phyloP scores from a whole-genome alignment of 2,888 invertebrate genomes.

The Eutolmus rufibarbis region DNA sequence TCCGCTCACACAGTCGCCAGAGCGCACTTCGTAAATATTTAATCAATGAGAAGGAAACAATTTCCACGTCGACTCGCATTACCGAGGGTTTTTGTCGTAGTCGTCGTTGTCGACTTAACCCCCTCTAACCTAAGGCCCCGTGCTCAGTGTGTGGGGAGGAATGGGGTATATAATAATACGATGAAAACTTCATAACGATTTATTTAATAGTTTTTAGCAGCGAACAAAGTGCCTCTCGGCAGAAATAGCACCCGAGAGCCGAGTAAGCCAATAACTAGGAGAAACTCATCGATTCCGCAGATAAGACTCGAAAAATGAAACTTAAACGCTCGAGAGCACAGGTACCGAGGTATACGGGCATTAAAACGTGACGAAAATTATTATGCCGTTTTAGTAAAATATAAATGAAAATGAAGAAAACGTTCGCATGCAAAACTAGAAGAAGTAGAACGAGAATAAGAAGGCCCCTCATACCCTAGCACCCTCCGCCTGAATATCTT shows the following conservation, averaged over 20 bases:
- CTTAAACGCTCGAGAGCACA: background rate
- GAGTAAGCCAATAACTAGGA: background rate
- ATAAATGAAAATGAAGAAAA: slow-evolving; percentile 30
- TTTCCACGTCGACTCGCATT: background rate
- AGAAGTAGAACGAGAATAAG: slow-evolving; percentile 31
- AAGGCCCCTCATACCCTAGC: background rate
- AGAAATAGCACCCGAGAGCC: background rate
- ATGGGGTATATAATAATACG: background rate
- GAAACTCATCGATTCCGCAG: slow-evolving; percentile 16
- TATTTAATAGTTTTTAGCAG: background rate
- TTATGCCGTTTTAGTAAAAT: slow-evolving; percentile 23
- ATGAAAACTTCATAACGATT: background rate
- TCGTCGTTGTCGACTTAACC: background rate
- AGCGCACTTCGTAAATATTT: background rate
- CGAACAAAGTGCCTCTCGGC: background rate
- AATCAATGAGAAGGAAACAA: background rate
- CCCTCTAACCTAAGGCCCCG: background rate
- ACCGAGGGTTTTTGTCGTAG: background rate
- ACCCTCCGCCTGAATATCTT: background rate
- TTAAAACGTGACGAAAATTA: slow-evolving; percentile 35
- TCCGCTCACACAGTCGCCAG: background rate
- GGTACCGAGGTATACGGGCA: background rate
- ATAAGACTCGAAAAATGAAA: slow-evolving; percentile 2
- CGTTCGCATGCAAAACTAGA: slow-evolving; percentile 31
- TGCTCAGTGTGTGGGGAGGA: background rate